These are phyloP conservation scores for Meles meles DNA, from an alignment of 2,113 vertebrate genomes.

Conservation along the genomic window DNA sequence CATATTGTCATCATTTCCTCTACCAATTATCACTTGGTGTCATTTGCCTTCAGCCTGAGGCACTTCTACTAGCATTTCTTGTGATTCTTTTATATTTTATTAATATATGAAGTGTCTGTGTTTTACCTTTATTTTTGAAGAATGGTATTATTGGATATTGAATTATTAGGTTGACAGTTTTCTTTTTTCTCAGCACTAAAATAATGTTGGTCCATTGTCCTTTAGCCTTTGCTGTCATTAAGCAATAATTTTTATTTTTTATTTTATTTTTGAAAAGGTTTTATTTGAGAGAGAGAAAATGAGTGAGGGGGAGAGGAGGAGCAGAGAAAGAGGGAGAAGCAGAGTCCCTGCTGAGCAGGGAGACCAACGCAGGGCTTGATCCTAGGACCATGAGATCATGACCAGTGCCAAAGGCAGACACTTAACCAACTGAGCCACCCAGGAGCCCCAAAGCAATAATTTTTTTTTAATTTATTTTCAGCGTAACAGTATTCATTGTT, in stretches of 20 bases:
- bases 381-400: background rate
- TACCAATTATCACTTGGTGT: background rate
- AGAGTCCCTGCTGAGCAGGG: background rate
- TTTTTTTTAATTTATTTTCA: too few relatives aligned
- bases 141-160: background rate
- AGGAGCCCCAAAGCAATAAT: background rate
- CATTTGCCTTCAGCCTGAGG: background rate
- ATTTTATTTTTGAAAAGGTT: background rate
- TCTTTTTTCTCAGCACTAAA: background rate
- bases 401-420: background rate
- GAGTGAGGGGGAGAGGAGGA: too few relatives aligned
- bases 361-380: background rate
- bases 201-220: background rate
- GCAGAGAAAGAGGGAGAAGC: background rate
- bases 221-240: background rate
- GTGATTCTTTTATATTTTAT: background rate
- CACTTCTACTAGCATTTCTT: background rate
- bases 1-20: background rate
- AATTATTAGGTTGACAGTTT: background rate
- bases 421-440: background rate
- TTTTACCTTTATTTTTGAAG: background rate
- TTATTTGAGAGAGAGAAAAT: background rate
- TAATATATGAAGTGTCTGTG: background rate
- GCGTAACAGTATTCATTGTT: too few relatives aligned
- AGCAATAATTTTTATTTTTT: background rate